Evolutionary conservation across 1,140 invertebrate genomes (phyloP).

Genomic region (Arion vulgaris): DNA sequence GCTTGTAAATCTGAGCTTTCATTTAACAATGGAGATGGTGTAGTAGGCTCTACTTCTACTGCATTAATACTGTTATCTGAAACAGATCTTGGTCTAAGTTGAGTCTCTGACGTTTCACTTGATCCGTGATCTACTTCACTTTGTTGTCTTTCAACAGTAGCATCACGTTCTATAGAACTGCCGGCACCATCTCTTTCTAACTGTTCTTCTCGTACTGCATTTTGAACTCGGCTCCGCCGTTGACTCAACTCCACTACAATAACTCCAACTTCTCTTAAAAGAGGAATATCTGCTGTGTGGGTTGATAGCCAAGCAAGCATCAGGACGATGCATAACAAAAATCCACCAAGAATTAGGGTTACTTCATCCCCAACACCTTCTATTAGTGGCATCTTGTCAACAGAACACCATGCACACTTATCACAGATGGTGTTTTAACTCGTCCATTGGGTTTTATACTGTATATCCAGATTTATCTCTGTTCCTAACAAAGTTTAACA

Average conservation of each 20-base stretch:
- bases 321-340: slow-evolving; percentile 75
- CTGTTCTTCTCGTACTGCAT: not conserved
- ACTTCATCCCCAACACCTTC: slow-evolving; percentile 89
- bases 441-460: no score
- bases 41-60: not conserved
- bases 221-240: slow-evolving; percentile 30
- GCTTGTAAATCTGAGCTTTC: not conserved
- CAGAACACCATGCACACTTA: not conserved
- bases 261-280: slow-evolving; percentile 48
- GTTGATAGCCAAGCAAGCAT: slow-evolving; percentile 84
- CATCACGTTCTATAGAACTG: not conserved
- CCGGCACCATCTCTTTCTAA: not conserved
- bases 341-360: slow-evolving; percentile 78
- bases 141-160: not conserved
- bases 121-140: not conserved
- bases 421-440: not conserved
- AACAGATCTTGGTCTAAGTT: not conserved
- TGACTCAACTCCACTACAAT: slow-evolving; percentile 57
- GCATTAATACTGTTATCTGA: not conserved
- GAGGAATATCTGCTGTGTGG: slow-evolving; percentile 60
- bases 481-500: no score
- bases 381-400: slow-evolving; percentile 71
- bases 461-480: no score
- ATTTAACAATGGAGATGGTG: not conserved
- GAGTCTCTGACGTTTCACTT: not conserved